Percentiles rank a stretch among this genome's conserved stretches.
These are phyloP conservation scores for Cyrtodaria siliqua DNA, from an alignment of 2,888 invertebrate species.

Conservation along the genomic window DNA sequence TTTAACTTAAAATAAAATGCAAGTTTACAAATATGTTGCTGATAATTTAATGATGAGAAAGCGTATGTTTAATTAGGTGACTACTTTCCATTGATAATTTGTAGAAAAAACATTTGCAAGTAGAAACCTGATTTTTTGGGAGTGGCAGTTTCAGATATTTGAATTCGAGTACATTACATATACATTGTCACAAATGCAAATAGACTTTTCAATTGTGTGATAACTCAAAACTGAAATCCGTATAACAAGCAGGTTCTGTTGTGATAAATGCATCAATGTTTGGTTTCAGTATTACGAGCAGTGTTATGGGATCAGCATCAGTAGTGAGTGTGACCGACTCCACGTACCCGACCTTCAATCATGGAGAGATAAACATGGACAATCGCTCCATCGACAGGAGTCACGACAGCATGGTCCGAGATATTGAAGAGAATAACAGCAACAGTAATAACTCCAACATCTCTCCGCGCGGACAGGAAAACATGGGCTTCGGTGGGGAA, in stretches of 20 bases:
- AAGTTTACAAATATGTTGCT: no score
- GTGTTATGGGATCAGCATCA: slow-evolving; percentile 36
- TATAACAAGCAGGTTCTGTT: background rate
- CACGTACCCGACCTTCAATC: slow-evolving; percentile 63
- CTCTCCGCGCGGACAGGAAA: slow-evolving; percentile 68
- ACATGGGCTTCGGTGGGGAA: slow-evolving; percentile 47
- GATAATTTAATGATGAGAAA: no score
- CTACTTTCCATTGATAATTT: no score
- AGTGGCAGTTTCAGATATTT: no score
- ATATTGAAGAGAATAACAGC: slow-evolving; percentile 64
- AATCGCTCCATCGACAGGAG: slow-evolving; percentile 57
- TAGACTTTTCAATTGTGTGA: background rate
- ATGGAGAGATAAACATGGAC: slow-evolving; percentile 64
- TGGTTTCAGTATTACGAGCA: slow-evolving; percentile 55
- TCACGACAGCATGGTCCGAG: slow-evolving; percentile 48
- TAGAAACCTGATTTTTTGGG: no score
- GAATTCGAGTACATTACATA: no score
- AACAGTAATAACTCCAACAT: slow-evolving; percentile 58
- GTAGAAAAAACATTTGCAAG: no score
- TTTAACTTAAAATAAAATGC: no score
- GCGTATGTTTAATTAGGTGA: no score
- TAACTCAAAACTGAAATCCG: background rate
- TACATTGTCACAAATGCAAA: background rate
- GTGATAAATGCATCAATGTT: background rate
- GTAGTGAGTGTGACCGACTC: slow-evolving; percentile 61